A percentile compares a stretch with the other conserved stretches of the same genome.
phyloP scores from a whole-genome alignment of 2,888 invertebrate species.

The Esperia sulphurella region DNA sequence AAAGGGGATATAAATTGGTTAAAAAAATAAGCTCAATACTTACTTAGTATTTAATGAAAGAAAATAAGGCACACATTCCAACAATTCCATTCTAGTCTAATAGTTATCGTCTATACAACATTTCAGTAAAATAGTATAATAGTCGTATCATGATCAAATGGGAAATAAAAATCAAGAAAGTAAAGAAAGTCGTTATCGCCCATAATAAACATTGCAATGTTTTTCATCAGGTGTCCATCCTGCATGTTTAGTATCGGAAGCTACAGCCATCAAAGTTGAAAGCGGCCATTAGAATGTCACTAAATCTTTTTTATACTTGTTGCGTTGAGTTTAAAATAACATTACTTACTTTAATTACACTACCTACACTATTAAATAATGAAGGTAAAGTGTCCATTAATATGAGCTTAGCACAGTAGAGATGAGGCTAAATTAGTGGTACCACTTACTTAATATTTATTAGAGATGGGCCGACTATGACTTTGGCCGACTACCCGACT shows the following conservation, averaged over 20 bases:
- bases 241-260: slow-evolving; percentile 41
- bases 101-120: too few relatives aligned
- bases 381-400: neutral
- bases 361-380: neutral
- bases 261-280: slow-evolving; percentile 42
- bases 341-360: slow-evolving; percentile 8
- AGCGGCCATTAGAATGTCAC: slow-evolving; percentile 40
- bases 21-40: too few relatives aligned
- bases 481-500: too few relatives aligned
- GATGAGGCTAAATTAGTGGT: too few relatives aligned
- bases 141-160: neutral
- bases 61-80: too few relatives aligned
- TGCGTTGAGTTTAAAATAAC: slow-evolving; percentile 24
- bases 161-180: neutral
- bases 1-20: too few relatives aligned
- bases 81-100: too few relatives aligned
- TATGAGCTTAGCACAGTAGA: too few relatives aligned
- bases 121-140: neutral
- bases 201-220: slow-evolving; percentile 18
- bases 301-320: slow-evolving; percentile 46
- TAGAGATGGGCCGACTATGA: too few relatives aligned
- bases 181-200: slow-evolving; percentile 9
- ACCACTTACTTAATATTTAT: too few relatives aligned
- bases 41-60: too few relatives aligned
- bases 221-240: slow-evolving; percentile 23